phyloP scores from a whole-genome alignment of 2,113 vertebrate genomes.

The Chamaea fasciata region DNA sequence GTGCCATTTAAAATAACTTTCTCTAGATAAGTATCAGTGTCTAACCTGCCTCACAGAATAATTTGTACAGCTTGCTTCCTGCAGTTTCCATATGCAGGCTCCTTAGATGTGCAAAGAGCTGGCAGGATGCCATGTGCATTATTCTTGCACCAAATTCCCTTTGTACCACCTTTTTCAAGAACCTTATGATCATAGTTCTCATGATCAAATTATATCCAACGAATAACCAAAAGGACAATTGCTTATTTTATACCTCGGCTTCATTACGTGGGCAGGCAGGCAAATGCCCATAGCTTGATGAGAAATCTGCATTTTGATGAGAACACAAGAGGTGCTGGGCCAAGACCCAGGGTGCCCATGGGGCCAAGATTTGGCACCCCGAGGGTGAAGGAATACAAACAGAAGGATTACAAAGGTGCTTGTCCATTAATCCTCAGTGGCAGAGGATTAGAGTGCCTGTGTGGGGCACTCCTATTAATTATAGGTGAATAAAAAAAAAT shows the following conservation, averaged over 20 bases:
- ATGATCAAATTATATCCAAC: neutral
- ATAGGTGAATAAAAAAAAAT: neutral
- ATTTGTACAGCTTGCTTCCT: neutral
- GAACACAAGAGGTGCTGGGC: neutral
- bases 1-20: slow-evolving; percentile 30
- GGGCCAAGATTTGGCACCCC: neutral
- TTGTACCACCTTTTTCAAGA: neutral
- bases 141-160: neutral
- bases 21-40: slow-evolving; percentile 5
- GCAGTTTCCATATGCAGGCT: neutral
- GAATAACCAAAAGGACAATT: neutral
- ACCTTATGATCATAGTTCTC: neutral
- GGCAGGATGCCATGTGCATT: neutral
- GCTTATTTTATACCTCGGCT: neutral
- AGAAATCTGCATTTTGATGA: neutral
- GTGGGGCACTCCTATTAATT: neutral
- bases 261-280: accelerated
- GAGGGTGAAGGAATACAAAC: neutral
- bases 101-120: neutral
- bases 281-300: neutral
- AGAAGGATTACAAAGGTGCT: neutral
- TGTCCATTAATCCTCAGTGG: neutral
- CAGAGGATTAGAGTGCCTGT: neutral
- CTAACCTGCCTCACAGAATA: neutral
- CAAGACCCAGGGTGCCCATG: neutral